A percentile compares a stretch with the other conserved stretches of the same genome.
These are phyloP conservation scores for Synanthedon vespiformis DNA, from an alignment of 2,888 invertebrate species.

Conservation along the genomic window DNA sequence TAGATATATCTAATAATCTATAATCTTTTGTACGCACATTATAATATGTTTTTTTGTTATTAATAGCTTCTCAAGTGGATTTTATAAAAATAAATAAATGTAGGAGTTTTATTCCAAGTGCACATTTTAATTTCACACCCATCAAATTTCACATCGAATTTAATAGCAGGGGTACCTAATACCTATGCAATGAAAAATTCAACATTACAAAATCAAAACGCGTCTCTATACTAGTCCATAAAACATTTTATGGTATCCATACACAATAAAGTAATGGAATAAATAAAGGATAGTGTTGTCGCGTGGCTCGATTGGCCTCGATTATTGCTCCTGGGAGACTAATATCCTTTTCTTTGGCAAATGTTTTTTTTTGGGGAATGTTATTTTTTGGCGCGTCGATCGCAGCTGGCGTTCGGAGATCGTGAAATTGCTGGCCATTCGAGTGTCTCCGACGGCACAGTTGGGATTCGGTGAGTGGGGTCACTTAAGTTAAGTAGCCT, in stretches of 20 bases:
- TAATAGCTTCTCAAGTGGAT: no score
- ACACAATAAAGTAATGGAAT: conserved; percentile 42
- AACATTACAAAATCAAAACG: conserved; percentile 31
- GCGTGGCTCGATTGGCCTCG: conserved; percentile 65
- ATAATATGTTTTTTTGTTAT: no score
- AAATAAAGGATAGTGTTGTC: conserved; percentile 50
- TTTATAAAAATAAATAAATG: no score
- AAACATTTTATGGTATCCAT: conserved; percentile 49
- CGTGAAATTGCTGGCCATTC: conserved; percentile 40
- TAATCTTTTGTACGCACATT: no score
- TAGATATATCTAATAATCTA: no score
- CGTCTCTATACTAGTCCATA: conserved; percentile 28
- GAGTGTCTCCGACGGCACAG: conserved; percentile 37
- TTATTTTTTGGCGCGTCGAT: conserved; percentile 65
- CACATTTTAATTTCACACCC: no score
- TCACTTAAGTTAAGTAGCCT: conserved; percentile 67
- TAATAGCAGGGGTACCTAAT: neutral
- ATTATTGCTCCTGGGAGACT: conserved; percentile 68
- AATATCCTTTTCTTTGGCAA: conserved; percentile 66
- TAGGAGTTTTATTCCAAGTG: no score
- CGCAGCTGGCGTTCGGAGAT: conserved; percentile 57
- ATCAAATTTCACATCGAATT: no score
- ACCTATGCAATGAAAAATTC: neutral
- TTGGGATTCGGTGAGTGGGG: conserved; percentile 53
- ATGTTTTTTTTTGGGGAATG: conserved; percentile 59